Conservation (phyloP, 2,888 invertebrate genomes). For the Stramonita haemastoma region DNA sequence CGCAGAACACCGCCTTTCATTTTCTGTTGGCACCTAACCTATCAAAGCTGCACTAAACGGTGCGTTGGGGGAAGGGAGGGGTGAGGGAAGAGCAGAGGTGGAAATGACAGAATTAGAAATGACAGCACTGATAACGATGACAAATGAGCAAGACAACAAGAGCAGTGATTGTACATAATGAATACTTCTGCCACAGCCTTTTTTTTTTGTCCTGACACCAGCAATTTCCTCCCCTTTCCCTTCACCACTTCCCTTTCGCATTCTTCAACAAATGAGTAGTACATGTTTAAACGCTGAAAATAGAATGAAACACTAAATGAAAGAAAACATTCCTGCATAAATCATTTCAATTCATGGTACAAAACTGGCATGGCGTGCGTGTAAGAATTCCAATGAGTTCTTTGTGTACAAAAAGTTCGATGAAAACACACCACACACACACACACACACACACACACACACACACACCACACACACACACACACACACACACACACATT, state of each 20-base stretch:
- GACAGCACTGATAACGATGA: too few species aligned
- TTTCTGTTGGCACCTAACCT: too few species aligned
- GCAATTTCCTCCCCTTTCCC: background rate
- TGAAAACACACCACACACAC: background rate
- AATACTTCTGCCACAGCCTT: too few species aligned
- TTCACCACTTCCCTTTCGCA: background rate
- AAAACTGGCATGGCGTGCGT: too few species aligned
- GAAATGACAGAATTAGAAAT: background rate
- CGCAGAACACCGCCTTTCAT: too few species aligned
- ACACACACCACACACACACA: constrained; percentile 12
- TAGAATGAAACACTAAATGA: too few species aligned
- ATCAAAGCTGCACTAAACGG: too few species aligned
- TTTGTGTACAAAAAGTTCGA: too few species aligned
- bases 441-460: constrained; percentile 10
- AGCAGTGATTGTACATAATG: background rate
- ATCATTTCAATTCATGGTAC: too few species aligned
- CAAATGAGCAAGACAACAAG: background rate
- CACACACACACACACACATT: constrained; percentile 15
- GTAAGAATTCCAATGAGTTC: too few species aligned
- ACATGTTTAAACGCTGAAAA: background rate
- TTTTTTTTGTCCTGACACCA: background rate
- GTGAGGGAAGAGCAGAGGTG: background rate
- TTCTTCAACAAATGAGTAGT: background rate
- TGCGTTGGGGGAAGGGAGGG: background rate
- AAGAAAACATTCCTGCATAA: too few species aligned